These are phyloP conservation scores for Arge pagana DNA, from an alignment of 2,888 invertebrate genomes.

Conservation along the genomic window DNA sequence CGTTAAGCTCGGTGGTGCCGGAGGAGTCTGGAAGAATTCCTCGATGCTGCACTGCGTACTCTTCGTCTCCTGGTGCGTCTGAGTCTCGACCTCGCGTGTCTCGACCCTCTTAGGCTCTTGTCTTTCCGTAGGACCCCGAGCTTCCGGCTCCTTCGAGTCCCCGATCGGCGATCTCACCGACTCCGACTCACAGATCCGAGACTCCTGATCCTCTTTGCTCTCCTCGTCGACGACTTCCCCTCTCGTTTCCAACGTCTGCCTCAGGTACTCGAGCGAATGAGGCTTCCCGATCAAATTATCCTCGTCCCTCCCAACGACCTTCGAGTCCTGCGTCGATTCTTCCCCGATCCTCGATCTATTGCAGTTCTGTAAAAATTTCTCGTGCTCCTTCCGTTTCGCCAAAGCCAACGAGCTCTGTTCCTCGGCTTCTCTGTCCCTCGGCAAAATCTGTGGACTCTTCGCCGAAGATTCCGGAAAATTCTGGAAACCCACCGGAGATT, in stretches of 20 bases:
- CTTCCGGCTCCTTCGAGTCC: background rate
- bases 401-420: slow-evolving; percentile 16
- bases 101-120: slow-evolving; percentile 29
- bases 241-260: slow-evolving; percentile 43
- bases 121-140: background rate
- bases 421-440: slow-evolving; percentile 13
- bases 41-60: slow-evolving; percentile 45
- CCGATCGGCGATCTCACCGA: background rate
- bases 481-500: background rate
- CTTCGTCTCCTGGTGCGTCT: slow-evolving; percentile 42
- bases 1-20: slow-evolving; percentile 12
- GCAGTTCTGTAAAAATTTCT: slow-evolving; percentile 16
- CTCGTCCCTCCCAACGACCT: slow-evolving; percentile 14
- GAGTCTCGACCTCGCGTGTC: slow-evolving; percentile 39
- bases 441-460: slow-evolving; percentile 15
- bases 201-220: background rate
- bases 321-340: background rate
- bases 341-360: background rate
- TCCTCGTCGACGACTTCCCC: slow-evolving; percentile 27
- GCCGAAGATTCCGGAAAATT: too few relatives aligned
- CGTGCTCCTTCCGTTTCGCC: slow-evolving; percentile 19
- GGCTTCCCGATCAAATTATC: slow-evolving; percentile 40
- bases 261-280: slow-evolving; percentile 44
- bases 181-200: slow-evolving; percentile 27
- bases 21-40: slow-evolving; percentile 23